A percentile compares a stretch with the other conserved stretches of the same genome.
These are phyloP conservation scores for Scaptomyza graminum DNA, from an alignment of 1,140 invertebrate species.

Conservation along the genomic window DNA sequence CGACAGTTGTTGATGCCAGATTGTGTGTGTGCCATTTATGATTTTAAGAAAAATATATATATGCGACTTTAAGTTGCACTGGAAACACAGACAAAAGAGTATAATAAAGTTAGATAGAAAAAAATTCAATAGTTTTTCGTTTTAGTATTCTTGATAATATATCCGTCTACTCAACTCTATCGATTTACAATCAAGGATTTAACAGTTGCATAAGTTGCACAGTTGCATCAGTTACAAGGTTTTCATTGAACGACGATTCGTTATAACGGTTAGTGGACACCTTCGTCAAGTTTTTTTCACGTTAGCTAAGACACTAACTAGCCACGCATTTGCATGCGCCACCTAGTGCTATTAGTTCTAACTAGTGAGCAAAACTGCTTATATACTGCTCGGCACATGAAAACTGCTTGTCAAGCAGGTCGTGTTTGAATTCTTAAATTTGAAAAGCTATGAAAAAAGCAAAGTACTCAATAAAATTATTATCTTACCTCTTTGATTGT, in stretches of 20 bases:
- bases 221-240: background rate
- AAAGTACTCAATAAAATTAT: too few relatives aligned
- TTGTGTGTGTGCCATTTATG: background rate
- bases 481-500: too few relatives aligned
- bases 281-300: conserved; percentile 6
- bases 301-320: background rate
- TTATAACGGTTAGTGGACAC: background rate
- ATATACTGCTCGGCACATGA: too few relatives aligned
- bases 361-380: too few relatives aligned
- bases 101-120: too few relatives aligned
- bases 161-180: too few relatives aligned
- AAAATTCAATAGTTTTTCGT: background rate
- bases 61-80: background rate
- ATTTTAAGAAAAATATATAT: background rate
- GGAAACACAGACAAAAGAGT: background rate
- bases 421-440: too few relatives aligned
- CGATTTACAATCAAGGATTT: background rate
- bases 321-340: background rate
- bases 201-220: background rate
- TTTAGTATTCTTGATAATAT: too few relatives aligned
- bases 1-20: background rate
- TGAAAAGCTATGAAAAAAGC: too few relatives aligned
- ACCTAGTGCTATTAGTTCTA: background rate
- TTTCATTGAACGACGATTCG: background rate
- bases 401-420: too few relatives aligned